Percentiles rank a stretch among this genome's conserved stretches.
Conservation (phyloP, 1,140 invertebrate genomes). For the Coenobita brevimanus region DNA sequence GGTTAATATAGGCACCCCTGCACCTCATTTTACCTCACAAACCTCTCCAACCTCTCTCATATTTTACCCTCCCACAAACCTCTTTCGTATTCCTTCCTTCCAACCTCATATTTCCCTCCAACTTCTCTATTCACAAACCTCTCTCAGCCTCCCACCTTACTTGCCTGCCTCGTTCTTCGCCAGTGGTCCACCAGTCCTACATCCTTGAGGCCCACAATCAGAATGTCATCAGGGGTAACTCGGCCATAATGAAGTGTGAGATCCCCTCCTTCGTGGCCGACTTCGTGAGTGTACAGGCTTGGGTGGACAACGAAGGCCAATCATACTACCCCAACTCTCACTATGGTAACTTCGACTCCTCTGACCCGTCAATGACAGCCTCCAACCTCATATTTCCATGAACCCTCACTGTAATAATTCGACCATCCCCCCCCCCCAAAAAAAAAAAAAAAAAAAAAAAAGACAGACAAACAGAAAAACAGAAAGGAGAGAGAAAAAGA, state of each 20-base stretch:
- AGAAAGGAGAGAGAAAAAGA: no score
- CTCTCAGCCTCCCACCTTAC: not conserved
- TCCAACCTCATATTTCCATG: no score
- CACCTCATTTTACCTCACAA: no score
- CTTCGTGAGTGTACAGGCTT: conserved; percentile 90
- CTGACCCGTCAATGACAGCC: no score
- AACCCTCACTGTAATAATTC: no score
- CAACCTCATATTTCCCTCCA: not conserved
- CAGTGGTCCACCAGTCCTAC: conserved; percentile 90
- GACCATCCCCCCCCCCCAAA: no score
- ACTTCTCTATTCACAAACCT: not conserved
- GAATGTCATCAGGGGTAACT: conserved; percentile 92
- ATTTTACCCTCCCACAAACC: not conserved
- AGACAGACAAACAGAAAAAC: no score
- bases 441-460: no score
- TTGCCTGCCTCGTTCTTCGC: not conserved
- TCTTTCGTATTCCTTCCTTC: not conserved
- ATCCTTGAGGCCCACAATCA: conserved; percentile 92
- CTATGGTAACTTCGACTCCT: conserved; percentile 75
- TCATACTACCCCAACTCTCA: conserved; percentile 80
- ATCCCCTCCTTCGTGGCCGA: conserved; percentile 94
- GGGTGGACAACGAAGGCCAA: conserved; percentile 85
- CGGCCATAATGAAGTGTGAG: conserved; percentile 91
- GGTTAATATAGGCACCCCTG: no score
- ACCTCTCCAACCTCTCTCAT: no score